Percentiles rank a stretch among this genome's conserved stretches.
Conservation (phyloP, 2,113 vertebrate species). For the Prinia subflava region DNA sequence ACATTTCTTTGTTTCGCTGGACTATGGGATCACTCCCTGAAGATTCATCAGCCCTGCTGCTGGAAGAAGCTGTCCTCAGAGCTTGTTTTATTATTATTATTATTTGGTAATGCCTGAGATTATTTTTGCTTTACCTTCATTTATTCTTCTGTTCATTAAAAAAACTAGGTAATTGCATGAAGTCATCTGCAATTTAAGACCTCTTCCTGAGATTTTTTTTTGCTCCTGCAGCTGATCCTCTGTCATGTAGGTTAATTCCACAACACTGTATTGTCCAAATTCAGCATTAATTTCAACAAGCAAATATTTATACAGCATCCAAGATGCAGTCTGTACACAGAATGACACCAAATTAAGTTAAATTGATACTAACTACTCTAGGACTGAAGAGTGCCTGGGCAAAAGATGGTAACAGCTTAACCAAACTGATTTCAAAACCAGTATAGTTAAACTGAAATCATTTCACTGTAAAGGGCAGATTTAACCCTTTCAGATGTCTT, state of each 20-base stretch:
- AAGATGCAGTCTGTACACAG: neutral
- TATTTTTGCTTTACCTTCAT: neutral
- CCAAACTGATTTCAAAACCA: neutral
- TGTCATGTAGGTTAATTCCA: neutral
- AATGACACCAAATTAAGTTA: neutral
- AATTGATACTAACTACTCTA: neutral
- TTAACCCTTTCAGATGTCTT: neutral
- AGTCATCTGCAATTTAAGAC: neutral
- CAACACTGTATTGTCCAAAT: neutral
- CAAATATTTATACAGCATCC: constrained; percentile 17
- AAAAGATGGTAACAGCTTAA: neutral
- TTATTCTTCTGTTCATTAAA: neutral
- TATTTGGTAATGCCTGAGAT: neutral
- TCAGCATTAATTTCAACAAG: neutral
- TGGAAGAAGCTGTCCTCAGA: neutral
- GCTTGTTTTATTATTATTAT: neutral
- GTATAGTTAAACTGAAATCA: neutral
- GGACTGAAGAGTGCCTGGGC: neutral
- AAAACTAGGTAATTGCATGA: neutral
- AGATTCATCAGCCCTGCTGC: neutral
- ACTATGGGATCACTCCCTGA: neutral
- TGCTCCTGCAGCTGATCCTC: neutral
- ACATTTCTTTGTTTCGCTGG: neutral
- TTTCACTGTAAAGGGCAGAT: neutral
- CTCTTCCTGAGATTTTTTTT: neutral